These are phyloP conservation scores for Apodemus sylvaticus DNA, from an alignment of 2,113 vertebrate genomes.

Conservation along the genomic window DNA sequence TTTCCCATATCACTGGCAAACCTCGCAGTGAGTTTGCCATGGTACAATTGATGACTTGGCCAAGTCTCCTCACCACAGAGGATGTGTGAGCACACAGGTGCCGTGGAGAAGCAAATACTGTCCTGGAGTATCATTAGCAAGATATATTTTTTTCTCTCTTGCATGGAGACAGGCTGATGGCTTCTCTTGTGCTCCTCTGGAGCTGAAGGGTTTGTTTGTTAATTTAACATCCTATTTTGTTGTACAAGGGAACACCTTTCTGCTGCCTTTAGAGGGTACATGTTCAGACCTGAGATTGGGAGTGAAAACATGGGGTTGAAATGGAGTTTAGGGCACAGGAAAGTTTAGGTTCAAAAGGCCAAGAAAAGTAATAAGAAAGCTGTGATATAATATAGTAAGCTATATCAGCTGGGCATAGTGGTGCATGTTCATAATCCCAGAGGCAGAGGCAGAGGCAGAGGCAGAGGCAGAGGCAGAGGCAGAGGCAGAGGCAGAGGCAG, in stretches of 20 bases:
- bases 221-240: neutral
- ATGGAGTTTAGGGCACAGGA: neutral
- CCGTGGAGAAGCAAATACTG: neutral
- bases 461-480: no score
- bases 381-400: neutral
- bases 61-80: neutral
- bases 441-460: no score
- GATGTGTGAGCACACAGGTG: no score
- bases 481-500: no score
- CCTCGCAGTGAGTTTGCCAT: neutral
- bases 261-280: neutral
- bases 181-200: neutral
- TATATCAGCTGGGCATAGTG: neutral
- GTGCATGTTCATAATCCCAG: neutral
- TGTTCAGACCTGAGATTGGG: neutral
- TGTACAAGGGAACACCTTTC: neutral
- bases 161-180: neutral
- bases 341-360: neutral
- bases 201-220: neutral
- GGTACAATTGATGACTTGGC: neutral
- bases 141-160: neutral
- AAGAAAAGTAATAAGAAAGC: neutral
- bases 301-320: neutral
- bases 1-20: constrained; percentile 25
- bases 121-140: neutral